phyloP scores from a whole-genome alignment of 2,888 invertebrate species.

The Ctenicera cuprea region DNA sequence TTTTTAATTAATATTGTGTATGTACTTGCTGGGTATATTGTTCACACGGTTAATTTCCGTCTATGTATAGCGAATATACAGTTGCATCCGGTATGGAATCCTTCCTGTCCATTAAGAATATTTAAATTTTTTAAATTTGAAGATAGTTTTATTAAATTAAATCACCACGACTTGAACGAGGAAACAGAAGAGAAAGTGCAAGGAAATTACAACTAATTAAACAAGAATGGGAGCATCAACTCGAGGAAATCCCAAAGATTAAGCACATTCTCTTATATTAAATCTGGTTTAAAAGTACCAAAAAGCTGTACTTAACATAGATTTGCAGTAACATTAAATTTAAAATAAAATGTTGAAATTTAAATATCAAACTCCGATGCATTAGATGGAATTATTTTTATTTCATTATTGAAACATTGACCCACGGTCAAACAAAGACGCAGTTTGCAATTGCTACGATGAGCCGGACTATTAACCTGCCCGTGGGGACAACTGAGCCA shows the following conservation, averaged over 20 bases:
- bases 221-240: neutral
- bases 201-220: neutral
- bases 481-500: constrained; percentile 37
- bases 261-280: too few species aligned
- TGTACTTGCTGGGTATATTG: neutral
- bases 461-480: constrained; percentile 48
- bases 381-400: constrained; percentile 15
- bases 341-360: neutral
- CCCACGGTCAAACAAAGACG: constrained; percentile 45
- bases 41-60: constrained; percentile 16
- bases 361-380: neutral
- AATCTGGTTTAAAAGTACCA: too few species aligned
- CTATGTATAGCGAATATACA: neutral
- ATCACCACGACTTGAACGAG: neutral
- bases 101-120: neutral
- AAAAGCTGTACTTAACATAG: too few species aligned
- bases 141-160: neutral
- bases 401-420: constrained; percentile 45
- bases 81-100: constrained; percentile 7
- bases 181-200: constrained; percentile 7
- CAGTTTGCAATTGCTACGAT: constrained; percentile 38
- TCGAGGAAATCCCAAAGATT: neutral
- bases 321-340: too few species aligned
- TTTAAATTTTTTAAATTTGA: neutral
- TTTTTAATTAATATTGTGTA: neutral